Conservation (phyloP, 2,797 vertebrate species). For the Pipistrellus pipistrellus region DNA sequence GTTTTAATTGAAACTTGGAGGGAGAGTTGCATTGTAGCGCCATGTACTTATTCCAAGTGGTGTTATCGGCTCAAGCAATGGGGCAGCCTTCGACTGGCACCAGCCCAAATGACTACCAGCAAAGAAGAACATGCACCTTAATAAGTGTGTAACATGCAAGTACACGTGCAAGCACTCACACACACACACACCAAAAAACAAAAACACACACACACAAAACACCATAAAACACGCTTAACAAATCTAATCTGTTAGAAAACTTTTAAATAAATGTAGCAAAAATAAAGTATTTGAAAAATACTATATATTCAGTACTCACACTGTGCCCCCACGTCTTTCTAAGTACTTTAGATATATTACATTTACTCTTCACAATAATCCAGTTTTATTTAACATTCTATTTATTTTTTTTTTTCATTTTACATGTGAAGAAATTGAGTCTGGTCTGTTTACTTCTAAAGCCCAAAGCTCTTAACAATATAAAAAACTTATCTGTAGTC, state of each 20-base stretch:
- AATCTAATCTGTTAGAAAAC: background rate
- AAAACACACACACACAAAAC: too few species aligned
- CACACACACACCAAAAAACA: too few species aligned
- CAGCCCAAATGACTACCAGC: background rate
- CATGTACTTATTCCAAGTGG: background rate
- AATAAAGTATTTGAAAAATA: background rate
- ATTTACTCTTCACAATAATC: background rate
- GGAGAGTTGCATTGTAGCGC: background rate
- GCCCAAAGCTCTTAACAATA: background rate
- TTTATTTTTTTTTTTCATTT: background rate
- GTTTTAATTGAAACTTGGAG: conserved; percentile 8
- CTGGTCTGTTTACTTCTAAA: conserved; percentile 16
- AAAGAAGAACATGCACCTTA: background rate
- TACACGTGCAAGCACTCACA: too few species aligned
- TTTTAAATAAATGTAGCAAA: conserved; percentile 16
- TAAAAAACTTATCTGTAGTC: conserved; percentile 2
- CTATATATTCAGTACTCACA: background rate
- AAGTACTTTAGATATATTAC: background rate
- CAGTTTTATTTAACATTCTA: background rate
- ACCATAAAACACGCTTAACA: background rate
- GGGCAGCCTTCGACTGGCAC: background rate
- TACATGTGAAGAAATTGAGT: background rate
- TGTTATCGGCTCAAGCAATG: background rate
- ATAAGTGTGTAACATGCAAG: background rate
- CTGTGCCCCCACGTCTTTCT: background rate